A percentile compares a stretch with the other conserved stretches of the same genome.
phyloP scores from a whole-genome alignment of 2,797 vertebrate species.

The Tokudaia muenninki region DNA sequence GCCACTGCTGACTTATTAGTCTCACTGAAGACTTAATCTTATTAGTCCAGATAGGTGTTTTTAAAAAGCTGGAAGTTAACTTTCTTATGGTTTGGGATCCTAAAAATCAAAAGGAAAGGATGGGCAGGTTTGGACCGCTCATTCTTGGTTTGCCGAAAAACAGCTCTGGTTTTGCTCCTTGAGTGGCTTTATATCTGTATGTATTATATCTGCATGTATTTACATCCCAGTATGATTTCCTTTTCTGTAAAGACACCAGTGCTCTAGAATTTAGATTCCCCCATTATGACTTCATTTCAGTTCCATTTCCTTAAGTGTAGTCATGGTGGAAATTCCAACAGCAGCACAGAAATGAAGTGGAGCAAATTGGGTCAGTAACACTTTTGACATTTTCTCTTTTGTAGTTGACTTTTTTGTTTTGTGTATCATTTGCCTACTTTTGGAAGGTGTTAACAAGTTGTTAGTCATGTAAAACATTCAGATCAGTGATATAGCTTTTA shows the following conservation, averaged over 20 bases:
- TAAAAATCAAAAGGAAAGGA: neutral
- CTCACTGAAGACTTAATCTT: neutral
- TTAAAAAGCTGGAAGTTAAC: neutral
- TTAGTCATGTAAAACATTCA: neutral
- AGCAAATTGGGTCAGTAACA: neutral
- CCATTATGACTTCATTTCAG: neutral
- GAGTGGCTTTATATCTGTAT: neutral
- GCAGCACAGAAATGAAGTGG: neutral
- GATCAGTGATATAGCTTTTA: neutral
- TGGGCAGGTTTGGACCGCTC: neutral
- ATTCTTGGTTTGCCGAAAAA: neutral
- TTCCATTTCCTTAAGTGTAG: neutral
- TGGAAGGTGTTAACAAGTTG: neutral
- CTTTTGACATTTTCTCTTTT: neutral
- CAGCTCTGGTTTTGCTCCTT: neutral
- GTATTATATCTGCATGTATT: too few species aligned
- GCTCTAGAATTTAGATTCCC: neutral
- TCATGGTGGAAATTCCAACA: neutral
- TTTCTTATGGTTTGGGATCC: neutral
- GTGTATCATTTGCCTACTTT: slow-evolving; percentile 42
- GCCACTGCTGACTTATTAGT: neutral
- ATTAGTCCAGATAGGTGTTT: neutral
- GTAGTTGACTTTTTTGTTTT: neutral
- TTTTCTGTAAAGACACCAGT: neutral
- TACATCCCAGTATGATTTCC: neutral